These are phyloP conservation scores for Erythrolamprus reginae DNA, from an alignment of 2,113 vertebrate genomes.

Conservation along the genomic window DNA sequence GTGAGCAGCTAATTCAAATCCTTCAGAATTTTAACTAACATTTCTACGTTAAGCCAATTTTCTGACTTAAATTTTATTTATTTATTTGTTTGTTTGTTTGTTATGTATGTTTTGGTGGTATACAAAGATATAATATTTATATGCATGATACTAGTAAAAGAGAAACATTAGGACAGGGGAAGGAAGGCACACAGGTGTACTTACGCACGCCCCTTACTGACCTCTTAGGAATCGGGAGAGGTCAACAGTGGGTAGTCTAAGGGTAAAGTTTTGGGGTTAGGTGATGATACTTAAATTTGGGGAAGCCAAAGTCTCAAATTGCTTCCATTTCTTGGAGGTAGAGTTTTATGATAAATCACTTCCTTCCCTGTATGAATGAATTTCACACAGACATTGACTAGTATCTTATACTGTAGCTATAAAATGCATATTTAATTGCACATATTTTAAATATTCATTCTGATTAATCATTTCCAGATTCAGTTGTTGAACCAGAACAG, in stretches of 20 bases:
- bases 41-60: neutral
- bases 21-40: neutral
- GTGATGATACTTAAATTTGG: neutral
- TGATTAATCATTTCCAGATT: neutral
- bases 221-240: too few species aligned
- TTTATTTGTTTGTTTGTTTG: too few species aligned
- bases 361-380: neutral
- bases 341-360: neutral
- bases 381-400: neutral
- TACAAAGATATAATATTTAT: too few species aligned
- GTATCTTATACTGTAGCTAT: neutral
- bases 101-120: too few species aligned
- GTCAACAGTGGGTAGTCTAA: too few species aligned
- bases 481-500: neutral
- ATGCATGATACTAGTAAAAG: too few species aligned
- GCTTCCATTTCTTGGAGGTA: neutral
- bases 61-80: neutral
- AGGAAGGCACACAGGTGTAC: too few species aligned
- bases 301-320: neutral
- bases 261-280: too few species aligned
- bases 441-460: neutral
- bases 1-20: neutral
- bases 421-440: neutral
- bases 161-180: too few species aligned
- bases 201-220: too few species aligned